Evolutionary conservation across 2,113 vertebrate genomes (phyloP).

Genomic region (Empidonax alnorum): DNA sequence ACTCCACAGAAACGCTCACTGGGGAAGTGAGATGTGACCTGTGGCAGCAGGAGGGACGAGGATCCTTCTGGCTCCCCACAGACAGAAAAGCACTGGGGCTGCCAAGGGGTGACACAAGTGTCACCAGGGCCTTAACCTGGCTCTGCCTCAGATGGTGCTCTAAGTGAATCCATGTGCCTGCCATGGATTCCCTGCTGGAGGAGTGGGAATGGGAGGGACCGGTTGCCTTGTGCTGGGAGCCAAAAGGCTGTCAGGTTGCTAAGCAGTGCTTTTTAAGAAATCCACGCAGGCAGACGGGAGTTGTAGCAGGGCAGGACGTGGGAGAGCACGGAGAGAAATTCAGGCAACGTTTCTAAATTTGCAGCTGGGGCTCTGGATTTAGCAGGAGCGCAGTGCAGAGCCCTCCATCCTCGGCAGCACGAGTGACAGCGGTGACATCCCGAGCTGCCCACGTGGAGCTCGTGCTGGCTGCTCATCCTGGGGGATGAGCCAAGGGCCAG

Average conservation of each 20-base stretch:
- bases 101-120: not conserved
- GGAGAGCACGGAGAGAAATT: slow-evolving; percentile 4
- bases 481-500: not conserved
- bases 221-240: not conserved
- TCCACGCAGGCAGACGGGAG: not conserved
- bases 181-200: accelerated
- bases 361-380: not conserved
- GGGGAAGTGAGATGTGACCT: not conserved
- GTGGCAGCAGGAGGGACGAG: not conserved
- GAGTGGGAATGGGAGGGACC: not conserved
- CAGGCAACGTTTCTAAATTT: not conserved
- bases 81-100: not conserved
- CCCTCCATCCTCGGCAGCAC: not conserved
- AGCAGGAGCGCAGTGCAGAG: not conserved
- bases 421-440: not conserved
- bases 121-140: accelerated
- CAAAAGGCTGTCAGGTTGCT: slow-evolving; percentile 5
- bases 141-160: accelerated
- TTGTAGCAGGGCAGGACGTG: slow-evolving; percentile 15
- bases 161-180: accelerated
- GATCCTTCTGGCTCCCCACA: not conserved
- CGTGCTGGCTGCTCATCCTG: not conserved
- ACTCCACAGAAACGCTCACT: accelerated
- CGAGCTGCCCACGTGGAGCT: not conserved
- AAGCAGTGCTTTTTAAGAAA: not conserved